Conservation (phyloP, 2,888 invertebrate species). For the Anthrax anthrax region DNA sequence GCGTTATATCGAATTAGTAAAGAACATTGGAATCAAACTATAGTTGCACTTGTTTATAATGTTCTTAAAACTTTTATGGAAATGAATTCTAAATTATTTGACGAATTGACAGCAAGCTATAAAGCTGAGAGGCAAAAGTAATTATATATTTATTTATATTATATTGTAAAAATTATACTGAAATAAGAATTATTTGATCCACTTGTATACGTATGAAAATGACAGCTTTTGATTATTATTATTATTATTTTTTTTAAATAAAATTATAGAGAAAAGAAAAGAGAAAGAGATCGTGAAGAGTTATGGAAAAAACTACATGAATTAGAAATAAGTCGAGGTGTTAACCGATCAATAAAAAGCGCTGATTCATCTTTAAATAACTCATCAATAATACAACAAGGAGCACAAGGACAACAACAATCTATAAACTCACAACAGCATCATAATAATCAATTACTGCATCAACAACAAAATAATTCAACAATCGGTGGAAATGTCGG, state of each 20-base stretch:
- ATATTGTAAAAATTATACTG: no score
- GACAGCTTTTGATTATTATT: no score
- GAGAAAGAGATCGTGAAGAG: conserved; percentile 92
- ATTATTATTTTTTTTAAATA: no score
- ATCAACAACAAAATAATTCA: conserved; percentile 25
- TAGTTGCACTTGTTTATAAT: conserved; percentile 88
- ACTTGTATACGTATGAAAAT: no score
- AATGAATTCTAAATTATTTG: conserved; percentile 92
- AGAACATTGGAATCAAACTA: conserved; percentile 94
- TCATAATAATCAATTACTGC: conserved; percentile 10
- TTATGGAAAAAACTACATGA: conserved; percentile 92
- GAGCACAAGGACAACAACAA: conserved; percentile 12
- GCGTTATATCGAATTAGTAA: conserved; percentile 85
- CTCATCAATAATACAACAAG: conserved; percentile 4
- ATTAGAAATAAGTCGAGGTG: conserved; percentile 57
- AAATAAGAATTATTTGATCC: no score
- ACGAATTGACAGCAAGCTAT: conserved; percentile 93
- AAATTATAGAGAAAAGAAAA: conserved; percentile 31
- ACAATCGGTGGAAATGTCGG: conserved; percentile 10
- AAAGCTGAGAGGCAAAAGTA: conserved; percentile 99
- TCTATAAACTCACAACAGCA: conserved; percentile 22
- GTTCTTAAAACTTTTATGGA: conserved; percentile 95
- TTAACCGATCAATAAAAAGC: conserved; percentile 22
- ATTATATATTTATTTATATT: conserved; percentile 35
- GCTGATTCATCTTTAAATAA: conserved; percentile 10